Base-by-base conservation (phyloP, 2,888 invertebrate species). In the Conistra vaccinii region DNA sequence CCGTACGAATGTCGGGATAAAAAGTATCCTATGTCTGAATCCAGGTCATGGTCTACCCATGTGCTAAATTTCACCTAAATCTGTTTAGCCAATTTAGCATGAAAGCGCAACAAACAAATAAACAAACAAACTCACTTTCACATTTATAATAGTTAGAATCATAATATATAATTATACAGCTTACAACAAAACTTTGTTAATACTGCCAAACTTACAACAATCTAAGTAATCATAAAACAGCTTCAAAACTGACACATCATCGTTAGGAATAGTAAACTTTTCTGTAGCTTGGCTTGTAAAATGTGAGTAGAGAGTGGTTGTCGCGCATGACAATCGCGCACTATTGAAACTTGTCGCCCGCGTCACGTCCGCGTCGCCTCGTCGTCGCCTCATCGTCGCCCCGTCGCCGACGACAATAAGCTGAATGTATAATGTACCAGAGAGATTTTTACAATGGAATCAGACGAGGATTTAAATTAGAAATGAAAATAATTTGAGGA, bases 301-400 rank as follows among this genome's bases (percentile, higher is more conserved):
- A 80, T 68, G 62, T 75, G 58, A 69, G 62, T 66, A 35, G 60
- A 12, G 42, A 55, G 70, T 68, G 73, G 81, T 61, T 65, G 76
- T 39, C 66, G 72, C 75, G 85, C 85, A 78, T 85, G 35, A 72
- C 82, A 86, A 85, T 73, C 74, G 62, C 42, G 73, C 60, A 69
- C 81, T 79, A 87, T 87, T 87, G 87, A 86, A 87, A 85, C 76
- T 87, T 86, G 81, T 81, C 85, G 86, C 84, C 81, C 85, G 69
- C 80, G 75, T 86, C 88, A 87, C 87, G 88, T 86, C 60, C 57
- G 57, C 58, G 53, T 84, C 73, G 73, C 84, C 80, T 80, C 80
- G 83, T 65, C 53, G 79, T 76, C 74, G 73, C 81, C 63, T 74
- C 76, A 82, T 79, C 77, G 80, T 70, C 69, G 48, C 83, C 51